phyloP scores from a whole-genome alignment of 2,797 vertebrate species.

The Anolis apletophallus region DNA sequence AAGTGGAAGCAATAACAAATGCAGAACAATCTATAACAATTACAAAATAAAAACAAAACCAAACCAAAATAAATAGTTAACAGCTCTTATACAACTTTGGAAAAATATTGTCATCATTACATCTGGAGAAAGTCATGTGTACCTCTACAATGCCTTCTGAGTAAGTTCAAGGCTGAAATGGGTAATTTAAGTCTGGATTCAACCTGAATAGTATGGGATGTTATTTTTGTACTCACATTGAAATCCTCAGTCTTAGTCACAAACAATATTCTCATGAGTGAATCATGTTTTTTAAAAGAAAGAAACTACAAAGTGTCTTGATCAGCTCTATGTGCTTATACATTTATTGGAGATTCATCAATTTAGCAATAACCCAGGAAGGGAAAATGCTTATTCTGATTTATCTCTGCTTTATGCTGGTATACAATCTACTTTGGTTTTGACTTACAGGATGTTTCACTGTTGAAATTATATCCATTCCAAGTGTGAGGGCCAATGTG shows the following conservation, averaged over 20 bases:
- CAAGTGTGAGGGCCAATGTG: constrained; percentile 78
- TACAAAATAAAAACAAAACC: not conserved
- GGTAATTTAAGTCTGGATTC: not conserved
- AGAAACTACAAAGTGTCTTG: not conserved
- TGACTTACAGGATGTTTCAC: constrained; percentile 80
- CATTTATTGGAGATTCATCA: not conserved
- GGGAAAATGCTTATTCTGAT: not conserved
- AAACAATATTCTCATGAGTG: not conserved
- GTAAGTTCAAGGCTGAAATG: not conserved
- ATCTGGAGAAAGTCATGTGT: not conserved
- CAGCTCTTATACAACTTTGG: too few species aligned
- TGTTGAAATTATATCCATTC: constrained; percentile 79
- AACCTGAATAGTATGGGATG: not conserved
- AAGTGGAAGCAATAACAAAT: not conserved
- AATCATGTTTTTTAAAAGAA: not conserved
- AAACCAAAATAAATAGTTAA: not conserved
- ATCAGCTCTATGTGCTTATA: not conserved
- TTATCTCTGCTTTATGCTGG: not conserved
- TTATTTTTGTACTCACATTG: not conserved
- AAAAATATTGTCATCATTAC: not conserved
- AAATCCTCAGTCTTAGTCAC: not conserved
- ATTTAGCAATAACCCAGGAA: not conserved
- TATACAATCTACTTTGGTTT: not conserved
- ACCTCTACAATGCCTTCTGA: not conserved
- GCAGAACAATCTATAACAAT: not conserved